A percentile compares a stretch with the other conserved stretches of the same genome.
phyloP scores from a whole-genome alignment of 2,113 vertebrate genomes.

The Maccullochella peelii region DNA sequence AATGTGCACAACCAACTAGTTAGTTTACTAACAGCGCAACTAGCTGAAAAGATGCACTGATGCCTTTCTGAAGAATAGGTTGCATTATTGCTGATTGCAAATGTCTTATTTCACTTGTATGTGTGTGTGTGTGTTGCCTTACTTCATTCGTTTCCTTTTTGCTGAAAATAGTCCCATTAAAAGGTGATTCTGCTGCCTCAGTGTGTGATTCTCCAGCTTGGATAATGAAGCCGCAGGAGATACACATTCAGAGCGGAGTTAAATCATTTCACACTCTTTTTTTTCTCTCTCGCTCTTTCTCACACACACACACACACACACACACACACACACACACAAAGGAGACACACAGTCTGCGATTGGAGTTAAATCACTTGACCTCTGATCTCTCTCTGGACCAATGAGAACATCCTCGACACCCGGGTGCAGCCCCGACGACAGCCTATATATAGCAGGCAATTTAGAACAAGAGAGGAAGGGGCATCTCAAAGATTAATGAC shows the following conservation, averaged over 20 bases:
- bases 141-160: slow-evolving; percentile 60
- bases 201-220: slow-evolving; percentile 67
- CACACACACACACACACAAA: background rate
- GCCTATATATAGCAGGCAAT: slow-evolving; percentile 78
- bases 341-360: slow-evolving; percentile 57
- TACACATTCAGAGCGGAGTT: slow-evolving; percentile 64
- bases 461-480: slow-evolving; percentile 53
- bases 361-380: slow-evolving; percentile 75
- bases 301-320: background rate
- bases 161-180: slow-evolving; percentile 75
- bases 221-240: slow-evolving; percentile 82
- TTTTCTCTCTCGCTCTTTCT: background rate
- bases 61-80: background rate
- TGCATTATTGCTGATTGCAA: slow-evolving; percentile 21
- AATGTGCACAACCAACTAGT: background rate
- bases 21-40: slow-evolving; percentile 11
- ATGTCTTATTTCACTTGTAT: slow-evolving; percentile 32
- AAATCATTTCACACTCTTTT: slow-evolving; percentile 61
- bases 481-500: slow-evolving; percentile 73
- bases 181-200: slow-evolving; percentile 71
- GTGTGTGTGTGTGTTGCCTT: slow-evolving; percentile 25
- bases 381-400: slow-evolving; percentile 64
- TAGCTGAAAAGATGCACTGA: slow-evolving; percentile 13
- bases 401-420: slow-evolving; percentile 59
- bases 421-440: slow-evolving; percentile 42